Base-by-base conservation (phyloP, 2,113 vertebrate genomes). In the Forbesichthys papilliferus region DNA sequence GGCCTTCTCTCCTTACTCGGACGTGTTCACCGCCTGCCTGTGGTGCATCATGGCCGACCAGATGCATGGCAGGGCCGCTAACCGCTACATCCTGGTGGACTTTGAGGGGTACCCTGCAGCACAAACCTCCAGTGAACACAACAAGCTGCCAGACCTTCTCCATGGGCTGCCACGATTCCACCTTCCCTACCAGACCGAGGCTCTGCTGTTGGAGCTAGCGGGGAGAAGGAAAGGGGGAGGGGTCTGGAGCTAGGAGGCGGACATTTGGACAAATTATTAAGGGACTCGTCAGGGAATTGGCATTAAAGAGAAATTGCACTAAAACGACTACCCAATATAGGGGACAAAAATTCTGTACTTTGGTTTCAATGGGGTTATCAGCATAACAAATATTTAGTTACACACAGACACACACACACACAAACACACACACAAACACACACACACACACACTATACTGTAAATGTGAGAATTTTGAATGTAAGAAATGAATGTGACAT, bases 11-110 rank as follows among this genome's bases (percentile, higher is more conserved):
- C 88, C 88, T 4, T 89, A 89, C 64, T 76, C 89, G 0, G 92
- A 93, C 33, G 76, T 92, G 34, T 96, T 98, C 0, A 78, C 85
- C 0, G 92, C 95, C 0, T 92, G 91, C 0, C 85, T 99, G 58
- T 88, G 76, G 78, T 90, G 93, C 60, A 78, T 96, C 74, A 68
- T 94, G 57, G 75, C 83, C 0, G 88, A 82, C 83, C 91, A 92
- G 66, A 0, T 76, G 42, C 58, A 78, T 66, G 91, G 84, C 0
- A 69, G 62, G 0, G 88, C 87, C 1, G 14, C 1, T 0, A 88
- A 93, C 18, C 85, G 3, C 69, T 97, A 97, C 0, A 12, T 93
- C 16, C 86, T 95, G 48, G 94, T 91, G 65, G 92, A 75, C 57
- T 93, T 96, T 54, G 94, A 95, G 59, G 69, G 89, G 0, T 65